Base-by-base conservation (phyloP, 2,113 vertebrate species). In the Limnothrissa miodon region DNA sequence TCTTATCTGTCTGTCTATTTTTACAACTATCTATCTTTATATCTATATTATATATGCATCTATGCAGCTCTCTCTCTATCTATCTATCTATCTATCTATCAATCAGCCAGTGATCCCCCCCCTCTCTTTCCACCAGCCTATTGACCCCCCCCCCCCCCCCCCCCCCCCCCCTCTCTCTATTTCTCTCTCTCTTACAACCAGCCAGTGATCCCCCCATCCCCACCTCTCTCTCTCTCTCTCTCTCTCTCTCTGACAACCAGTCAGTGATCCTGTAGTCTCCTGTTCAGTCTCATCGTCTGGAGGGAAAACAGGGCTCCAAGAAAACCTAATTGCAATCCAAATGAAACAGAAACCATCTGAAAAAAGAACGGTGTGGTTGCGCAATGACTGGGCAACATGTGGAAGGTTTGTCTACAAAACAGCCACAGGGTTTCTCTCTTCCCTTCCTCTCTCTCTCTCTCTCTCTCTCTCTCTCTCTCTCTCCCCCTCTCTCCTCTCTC, bases 281-380 rank as follows among this genome's bases (percentile, higher is more conserved):
- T 17, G 29, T 33, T 29, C 13, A 29, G 66, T 33, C 21, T 56
- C 51, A 23, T 21, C 21, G 51, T 56, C 19, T 21, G 29, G 66
- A 3, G 66, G 66, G 13, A 13, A 13, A 33, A 15, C 66, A 74
- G 13, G 66, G 25, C 66, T 74, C 25, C 29, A 74, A 10, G 25
- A 74, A 74, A 74, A 74, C 29, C 66, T 74, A 17, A 74, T 74
- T 74, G 66, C 66, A 74, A 74, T 74, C 29, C 66, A 74, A 74
- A 74, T 74, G 13, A 70, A 70, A 70, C 62, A 70, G 25, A 33
- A 62, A 70, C 25, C 2, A 2, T 17, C 25, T 29, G n/a, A 66
- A 70, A 33, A 66, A 66, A 33, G 33, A 29, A 33, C 4, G 5
- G 53, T 56, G 4, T 70, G 62, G 66, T 74, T 74, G 36, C 15